Base-by-base conservation (phyloP, 2,797 vertebrate genomes). In the Pitangus sulphuratus region DNA sequence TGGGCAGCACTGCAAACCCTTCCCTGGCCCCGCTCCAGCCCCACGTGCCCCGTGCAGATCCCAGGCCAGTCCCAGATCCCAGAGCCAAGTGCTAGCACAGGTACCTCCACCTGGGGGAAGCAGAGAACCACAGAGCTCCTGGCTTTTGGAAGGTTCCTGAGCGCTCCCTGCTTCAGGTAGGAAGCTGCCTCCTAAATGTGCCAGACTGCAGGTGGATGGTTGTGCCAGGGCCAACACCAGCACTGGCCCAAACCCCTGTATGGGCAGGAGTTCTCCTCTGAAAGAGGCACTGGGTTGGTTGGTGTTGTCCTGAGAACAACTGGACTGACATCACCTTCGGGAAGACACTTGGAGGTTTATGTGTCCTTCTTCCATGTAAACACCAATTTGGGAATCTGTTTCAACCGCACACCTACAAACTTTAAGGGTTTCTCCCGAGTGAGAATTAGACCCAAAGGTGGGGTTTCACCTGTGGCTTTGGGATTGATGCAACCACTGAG, bases 81-180 rank as follows among this genome's bases (percentile, higher is more conserved):
- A 0, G 15, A 83, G 44, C 45, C 79, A 65, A 21, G 4, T 81
- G 80, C 57, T 72, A 86, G 54, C 83, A 72, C 80, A 76, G 72
- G 50, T 48, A 60, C 77, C 70, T 92, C 91, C 95, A 92, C 72
- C 95, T 92, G 79, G 69, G 92, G 87, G 89, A 87, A 89, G 87
- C 84, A 96, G 72, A 96, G 95, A 96, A 81, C 54, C 65, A 87
- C 75, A 75, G 75, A 84, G 31, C 51, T 85, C 45, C n/a, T 47
- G 39, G 5, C 6, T 85, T 65, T 51, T 37, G 35, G 58, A 70
- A 84, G 62, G 65, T 81, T 69, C 35, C 12, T 0, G 1, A 77
- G 76, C 33, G 33, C 20, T 69, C 57, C 61, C 42, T 45, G 42
- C 54, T 84, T 51, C 69, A 69, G 58, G 37, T 24, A 71, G 56